Conservation (phyloP, 2,113 vertebrate genomes). For the Halcyon senegalensis region DNA sequence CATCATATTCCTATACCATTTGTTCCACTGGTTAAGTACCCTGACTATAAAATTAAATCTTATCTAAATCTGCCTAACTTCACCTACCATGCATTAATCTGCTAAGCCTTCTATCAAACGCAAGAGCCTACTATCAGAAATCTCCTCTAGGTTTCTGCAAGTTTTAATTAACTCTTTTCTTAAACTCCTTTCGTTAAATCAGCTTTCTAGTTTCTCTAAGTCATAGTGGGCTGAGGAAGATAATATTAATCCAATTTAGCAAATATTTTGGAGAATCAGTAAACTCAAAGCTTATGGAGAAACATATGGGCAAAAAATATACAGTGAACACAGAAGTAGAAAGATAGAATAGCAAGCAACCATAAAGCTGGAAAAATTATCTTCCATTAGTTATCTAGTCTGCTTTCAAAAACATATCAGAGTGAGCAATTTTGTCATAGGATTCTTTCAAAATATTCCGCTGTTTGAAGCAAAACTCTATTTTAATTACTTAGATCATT, state of each 20-base stretch:
- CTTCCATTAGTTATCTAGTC: constrained; percentile 24
- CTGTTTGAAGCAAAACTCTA: constrained; percentile 62
- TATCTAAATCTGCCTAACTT: background rate
- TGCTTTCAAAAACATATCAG: background rate
- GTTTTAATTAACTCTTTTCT: background rate
- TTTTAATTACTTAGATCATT: constrained; percentile 68
- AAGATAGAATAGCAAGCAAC: background rate
- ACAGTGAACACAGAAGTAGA: background rate
- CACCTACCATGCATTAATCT: background rate
- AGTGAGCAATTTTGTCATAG: background rate
- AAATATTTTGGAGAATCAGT: background rate
- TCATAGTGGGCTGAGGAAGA: background rate
- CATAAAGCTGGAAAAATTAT: background rate
- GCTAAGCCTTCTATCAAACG: background rate
- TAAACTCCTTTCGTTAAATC: background rate
- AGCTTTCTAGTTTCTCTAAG: background rate
- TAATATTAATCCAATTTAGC: background rate
- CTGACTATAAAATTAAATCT: background rate
- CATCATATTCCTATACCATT: background rate
- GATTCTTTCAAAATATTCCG: constrained; percentile 61
- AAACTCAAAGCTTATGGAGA: background rate
- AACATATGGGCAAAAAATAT: background rate
- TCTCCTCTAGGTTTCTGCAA: background rate
- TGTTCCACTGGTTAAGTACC: background rate
- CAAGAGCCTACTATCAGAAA: background rate